Conservation (phyloP, 2,797 vertebrate genomes). For the Thripadectes ignobilis region DNA sequence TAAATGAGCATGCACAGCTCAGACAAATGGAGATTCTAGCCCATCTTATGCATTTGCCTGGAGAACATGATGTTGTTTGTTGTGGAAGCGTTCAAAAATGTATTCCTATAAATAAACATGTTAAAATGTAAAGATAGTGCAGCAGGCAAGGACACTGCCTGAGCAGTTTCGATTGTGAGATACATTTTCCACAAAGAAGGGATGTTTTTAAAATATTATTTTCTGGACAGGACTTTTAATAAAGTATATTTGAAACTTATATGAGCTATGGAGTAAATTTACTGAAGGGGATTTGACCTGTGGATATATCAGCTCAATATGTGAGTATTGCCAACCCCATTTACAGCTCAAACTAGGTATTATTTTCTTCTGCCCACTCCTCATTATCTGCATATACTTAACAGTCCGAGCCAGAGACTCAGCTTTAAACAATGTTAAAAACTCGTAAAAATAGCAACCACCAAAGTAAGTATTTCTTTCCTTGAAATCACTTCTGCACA, state of each 20-base stretch:
- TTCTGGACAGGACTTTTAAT: not conserved
- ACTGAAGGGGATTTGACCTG: not conserved
- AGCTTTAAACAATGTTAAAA: not conserved
- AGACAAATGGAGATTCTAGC: conserved; percentile 40
- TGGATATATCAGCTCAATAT: not conserved
- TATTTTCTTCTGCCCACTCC: not conserved
- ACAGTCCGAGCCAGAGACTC: not conserved
- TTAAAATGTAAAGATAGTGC: not conserved
- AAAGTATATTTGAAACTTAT: not conserved
- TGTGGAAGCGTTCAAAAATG: not conserved
- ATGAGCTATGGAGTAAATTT: not conserved
- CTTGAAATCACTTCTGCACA: not conserved
- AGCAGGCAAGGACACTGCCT: not conserved
- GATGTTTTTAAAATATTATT: not conserved
- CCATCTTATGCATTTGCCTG: not conserved
- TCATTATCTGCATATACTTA: not conserved
- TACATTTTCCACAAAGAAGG: not conserved
- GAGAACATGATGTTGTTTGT: not conserved
- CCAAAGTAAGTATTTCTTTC: not conserved
- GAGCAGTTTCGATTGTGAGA: not conserved
- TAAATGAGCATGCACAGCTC: conserved; percentile 40
- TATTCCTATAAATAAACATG: conserved; percentile 14
- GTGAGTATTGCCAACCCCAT: not conserved
- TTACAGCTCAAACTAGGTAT: not conserved
- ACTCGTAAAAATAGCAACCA: not conserved